Evolutionary conservation across 1,140 invertebrate genomes (phyloP), one percentile per base, ranked within the genome.

Genomic region (Polypedilum vanderplanki): DNA sequence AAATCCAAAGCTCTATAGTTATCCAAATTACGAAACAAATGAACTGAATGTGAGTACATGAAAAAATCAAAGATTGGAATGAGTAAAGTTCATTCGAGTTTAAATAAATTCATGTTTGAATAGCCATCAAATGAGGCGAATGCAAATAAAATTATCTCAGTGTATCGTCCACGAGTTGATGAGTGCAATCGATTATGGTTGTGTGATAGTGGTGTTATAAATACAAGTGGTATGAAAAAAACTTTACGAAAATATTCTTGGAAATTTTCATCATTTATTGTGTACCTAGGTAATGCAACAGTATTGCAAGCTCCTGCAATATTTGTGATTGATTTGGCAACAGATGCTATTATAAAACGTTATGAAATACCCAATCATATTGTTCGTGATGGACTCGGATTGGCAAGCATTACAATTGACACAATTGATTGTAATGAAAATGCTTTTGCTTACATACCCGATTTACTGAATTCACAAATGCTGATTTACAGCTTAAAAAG

Each of bases 381-480:
- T 18, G n/a, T 41, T n/a, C 8, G 15, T 15, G 17, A 40, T 9
- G 75, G 75, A 0, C 65, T 7, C 20, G 84, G 84, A 75, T 84
- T 90, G 67, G 88, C 87, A 0, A 86, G 87, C 73, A 83, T 88
- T 24, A 84, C 85, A 0, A 83, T 90, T 1, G 90, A 92, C 75
- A 85, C 87, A 0, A 82, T 84, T 5, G 78, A 82, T 0, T 78
- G 84, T 1, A 81, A 90, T 76, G 83, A 86, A 12, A 82, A 89
- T 41, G 87, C 90, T 0, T 87, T 84, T 79, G 88, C 87, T 1
- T 92, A 91, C 76, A 84, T 90, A 74, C 87, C 88, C 0, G 90
- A 91, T 79, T 79, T 91, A 1, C 84, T 84, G 4, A 87, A 84
- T 12, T 73, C 24, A n/a, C 4, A n/a, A 40, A 9, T 75, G 22